Conservation (phyloP, 1,140 invertebrate species). For the Ectropis grisescens region DNA sequence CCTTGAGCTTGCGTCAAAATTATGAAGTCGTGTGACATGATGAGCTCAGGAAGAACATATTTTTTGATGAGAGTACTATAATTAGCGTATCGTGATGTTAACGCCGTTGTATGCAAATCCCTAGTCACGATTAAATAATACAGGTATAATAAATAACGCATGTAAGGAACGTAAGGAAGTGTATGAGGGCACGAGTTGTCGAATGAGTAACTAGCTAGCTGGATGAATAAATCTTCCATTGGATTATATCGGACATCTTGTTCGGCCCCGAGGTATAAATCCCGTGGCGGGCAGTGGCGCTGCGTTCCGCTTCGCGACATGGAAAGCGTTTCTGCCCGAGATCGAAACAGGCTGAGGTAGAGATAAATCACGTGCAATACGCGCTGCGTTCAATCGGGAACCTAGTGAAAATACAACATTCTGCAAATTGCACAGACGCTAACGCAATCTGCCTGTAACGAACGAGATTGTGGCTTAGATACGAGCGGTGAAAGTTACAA, state of each 20-base stretch:
- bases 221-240: conserved; percentile 25
- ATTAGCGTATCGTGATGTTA: conserved; percentile 10
- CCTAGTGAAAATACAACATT: too few species aligned
- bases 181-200: conserved; percentile 3
- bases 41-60: conserved; percentile 6
- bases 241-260: conserved; percentile 21
- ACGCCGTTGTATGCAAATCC: not conserved
- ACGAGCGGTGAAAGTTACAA: too few species aligned
- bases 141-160: not conserved
- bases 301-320: conserved; percentile 34
- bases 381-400: too few species aligned
- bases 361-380: conserved; percentile 22
- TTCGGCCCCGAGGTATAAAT: too few species aligned
- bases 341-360: conserved; percentile 22
- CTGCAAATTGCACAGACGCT: not conserved
- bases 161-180: conserved; percentile 4
- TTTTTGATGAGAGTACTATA: too few species aligned
- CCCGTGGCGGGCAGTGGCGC: conserved; percentile 4
- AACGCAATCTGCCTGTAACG: conserved; percentile 3
- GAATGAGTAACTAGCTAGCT: conserved; percentile 9
- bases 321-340: conserved; percentile 35
- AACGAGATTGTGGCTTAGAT: too few species aligned
- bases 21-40: conserved; percentile 11
- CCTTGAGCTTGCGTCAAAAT: conserved; percentile 31
- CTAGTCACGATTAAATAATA: too few species aligned